Base-by-base conservation (phyloP, 2,888 invertebrate species). In the Leptothorax acervorum region DNA sequence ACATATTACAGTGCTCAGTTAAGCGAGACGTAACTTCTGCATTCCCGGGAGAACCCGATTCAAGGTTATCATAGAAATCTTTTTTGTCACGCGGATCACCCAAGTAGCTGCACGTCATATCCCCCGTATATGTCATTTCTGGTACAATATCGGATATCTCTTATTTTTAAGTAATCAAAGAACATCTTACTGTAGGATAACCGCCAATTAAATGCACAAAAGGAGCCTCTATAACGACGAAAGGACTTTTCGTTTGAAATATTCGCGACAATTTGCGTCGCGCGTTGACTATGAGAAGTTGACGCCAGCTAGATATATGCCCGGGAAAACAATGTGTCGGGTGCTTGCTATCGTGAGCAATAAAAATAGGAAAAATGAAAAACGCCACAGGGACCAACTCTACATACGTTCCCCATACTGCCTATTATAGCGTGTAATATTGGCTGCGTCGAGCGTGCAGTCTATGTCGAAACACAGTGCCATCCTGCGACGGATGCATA, bases 1-100 rank as follows among this genome's bases (percentile, higher is more conserved):
- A 82, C 83, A 81, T 73, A 82, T 82, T 76, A 79, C 55, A n/a
- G 57, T 53, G 45, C 63, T 66, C n/a, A 53, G 70, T 75, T 82
- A 57, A 75, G 51, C 70, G 70, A 45, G 48, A 63, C 71, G 60
- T 75, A 68, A 62, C 81, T 55, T 11, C 2, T 9, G 60, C 45
- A 60, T 57, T 35, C 68, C 23, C 65, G 3, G 15, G 11, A 71
- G 68, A 53, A 35, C n/a, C 23, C n/a, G 55, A 31, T 35, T 53
- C 66, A 39, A 82, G 57, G 78, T 86, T 55, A 23, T 62, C n/a
- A 15, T 23, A 23, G 31, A 68, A 35, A 74, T 55, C 48, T 48
- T 51, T 11, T 63, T 57, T n/a, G 9, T 9, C 35, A 23, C 18
- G 5, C n/a, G 53, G 53, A 23, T 12, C 63, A 5, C 63, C 2